Evolutionary conservation across 2,888 invertebrate species (phyloP), one percentile per base, ranked within the genome.

Genomic region (Drosophila anomalata): DNA sequence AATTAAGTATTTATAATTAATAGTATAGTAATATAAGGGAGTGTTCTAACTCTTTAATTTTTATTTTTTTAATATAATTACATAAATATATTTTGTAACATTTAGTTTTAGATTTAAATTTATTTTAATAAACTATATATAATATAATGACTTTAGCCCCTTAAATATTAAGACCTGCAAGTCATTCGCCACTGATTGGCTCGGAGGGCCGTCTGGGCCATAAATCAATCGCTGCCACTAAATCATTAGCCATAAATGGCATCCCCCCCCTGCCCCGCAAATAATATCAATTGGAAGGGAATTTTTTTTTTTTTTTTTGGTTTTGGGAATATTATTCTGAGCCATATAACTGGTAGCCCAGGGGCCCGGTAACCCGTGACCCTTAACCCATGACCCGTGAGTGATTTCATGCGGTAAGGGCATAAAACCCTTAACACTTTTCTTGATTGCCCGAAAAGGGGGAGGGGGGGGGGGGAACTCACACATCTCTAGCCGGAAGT

Each of bases 391-490:
- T 42, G 41, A 42, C 41, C 41, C 39, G 53, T 58, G 61, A 48
- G 62, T 61, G 62, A 48, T 62, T 62, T 50, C 61, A 31, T 62
- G 61, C 47, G 61, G 48, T 12, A 8, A 42, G 33, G 39, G 48
- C 58, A 69, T 69, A 70, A 59, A 75, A 75, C 68, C 73, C 60
- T 76, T 76, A 78, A 79, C 79, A 79, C 79, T 81, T 85, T 66
- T 56, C 62, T 52, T 68, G 80, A 80, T 84, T 84, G 80, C 41
- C 41, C 8, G 3, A 20, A 14, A 2, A n/a, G 6, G 36, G n/a
- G 2, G 36, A 7, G 36, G 7, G n/a, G 5, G 36, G n/a, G 5
- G 36, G 2, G 36, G 6, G 36, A 6, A 5, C 36, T 36, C 17
- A 42, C 14, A 17, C 42, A 17, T 42, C 42, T 20, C 22, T 47